Evolutionary conservation across 2,797 vertebrate species (phyloP), one percentile per base, ranked within the genome.

Genomic region (Coreius guichenoti): DNA sequence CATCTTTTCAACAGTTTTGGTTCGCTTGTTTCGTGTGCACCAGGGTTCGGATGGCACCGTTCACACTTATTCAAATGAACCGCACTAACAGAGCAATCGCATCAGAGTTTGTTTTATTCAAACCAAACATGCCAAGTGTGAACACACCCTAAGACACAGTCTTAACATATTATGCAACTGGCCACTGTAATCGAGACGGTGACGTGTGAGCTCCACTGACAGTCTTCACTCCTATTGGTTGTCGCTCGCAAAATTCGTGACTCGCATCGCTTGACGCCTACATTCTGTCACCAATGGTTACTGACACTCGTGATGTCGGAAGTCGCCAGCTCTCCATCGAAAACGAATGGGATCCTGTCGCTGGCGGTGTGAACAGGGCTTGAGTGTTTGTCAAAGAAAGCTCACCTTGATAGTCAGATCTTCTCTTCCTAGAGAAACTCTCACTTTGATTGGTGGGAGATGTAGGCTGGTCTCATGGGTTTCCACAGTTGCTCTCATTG

Each of bases 401-500:
- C 17, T 87, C 94, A 98, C 98, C 97, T 99, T 99, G 93, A 99
- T 98, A 70, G 98, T 97, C 80, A 99, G 94, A 88, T 99, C 98
- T 94, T 99, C 98, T 0, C 92, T 90, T 79, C 98, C 98, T 70
- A 99, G 94, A n/a, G 98, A 96, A n/a, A 99, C 95, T 5, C 90
- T 96, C 76, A 99, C 96, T 93, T 99, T 97, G 89, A 99, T 81
- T 0, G 96, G 94, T 26, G 97, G 96, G 82, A 99, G 92, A 0
- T 94, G 92, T 7, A 91, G 89, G 72, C 94, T 95, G 19, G 87
- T 94, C 93, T 99, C 97, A 49, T 99, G 98, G 88, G 95, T 96
- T 93, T 99, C 98, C 8, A 99, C 97, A 0, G 98, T 98, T 8
- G 98, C 98, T 88, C 98, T 96, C 98, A 99, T 99, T 23, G 98